Percentiles rank a stretch among this genome's conserved stretches.
These are phyloP conservation scores for Cryptomyrus ogoouensis DNA, from an alignment of 2,113 vertebrate species.

Conservation along the genomic window DNA sequence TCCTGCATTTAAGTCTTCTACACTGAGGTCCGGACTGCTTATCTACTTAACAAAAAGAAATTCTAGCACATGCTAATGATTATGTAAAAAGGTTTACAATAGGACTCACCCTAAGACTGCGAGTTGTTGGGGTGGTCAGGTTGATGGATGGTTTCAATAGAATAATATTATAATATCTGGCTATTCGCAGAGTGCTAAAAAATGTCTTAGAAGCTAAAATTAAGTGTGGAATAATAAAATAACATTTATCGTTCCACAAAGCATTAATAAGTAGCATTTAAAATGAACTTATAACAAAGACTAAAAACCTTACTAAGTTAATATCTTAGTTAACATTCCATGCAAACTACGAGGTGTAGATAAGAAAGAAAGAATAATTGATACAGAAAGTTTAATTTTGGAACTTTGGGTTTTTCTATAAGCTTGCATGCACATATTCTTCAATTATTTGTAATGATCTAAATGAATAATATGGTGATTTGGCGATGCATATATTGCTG, in stretches of 20 bases:
- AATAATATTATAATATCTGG: neutral
- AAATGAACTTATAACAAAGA: neutral
- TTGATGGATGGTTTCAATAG: neutral
- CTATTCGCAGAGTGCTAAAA: neutral
- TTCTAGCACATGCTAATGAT: neutral
- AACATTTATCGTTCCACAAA: neutral
- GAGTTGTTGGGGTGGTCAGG: neutral
- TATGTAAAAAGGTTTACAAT: neutral
- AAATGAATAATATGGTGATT: neutral
- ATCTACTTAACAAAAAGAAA: neutral
- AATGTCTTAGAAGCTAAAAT: neutral
- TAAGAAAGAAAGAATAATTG: neutral
- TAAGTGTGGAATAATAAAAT: neutral
- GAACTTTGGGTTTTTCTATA: neutral
- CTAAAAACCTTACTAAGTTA: neutral
- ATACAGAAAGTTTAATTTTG: neutral
- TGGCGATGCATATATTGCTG: neutral
- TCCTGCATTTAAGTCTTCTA: neutral
- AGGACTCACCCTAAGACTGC: neutral
- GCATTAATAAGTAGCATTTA: neutral
- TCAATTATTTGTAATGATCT: neutral
- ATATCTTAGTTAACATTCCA: neutral
- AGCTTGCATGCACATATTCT: neutral
- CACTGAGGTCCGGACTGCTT: neutral
- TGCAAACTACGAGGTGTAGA: neutral